phyloP scores from a whole-genome alignment of 2,888 invertebrate species.

The Hirtodrosophila confusa region DNA sequence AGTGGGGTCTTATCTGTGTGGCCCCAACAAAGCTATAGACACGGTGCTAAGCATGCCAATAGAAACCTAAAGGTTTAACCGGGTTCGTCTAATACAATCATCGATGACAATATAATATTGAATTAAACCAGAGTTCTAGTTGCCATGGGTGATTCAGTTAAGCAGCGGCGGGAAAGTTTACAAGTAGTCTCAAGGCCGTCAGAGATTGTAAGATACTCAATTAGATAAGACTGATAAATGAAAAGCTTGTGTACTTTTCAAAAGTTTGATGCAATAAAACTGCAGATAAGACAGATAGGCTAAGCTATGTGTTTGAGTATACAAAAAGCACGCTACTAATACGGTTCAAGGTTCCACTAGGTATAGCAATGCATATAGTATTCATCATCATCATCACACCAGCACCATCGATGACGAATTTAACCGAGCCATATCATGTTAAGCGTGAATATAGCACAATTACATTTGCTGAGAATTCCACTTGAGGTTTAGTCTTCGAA shows the following conservation, averaged over 20 bases:
- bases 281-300: constrained; percentile 24
- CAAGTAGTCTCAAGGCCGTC: constrained; percentile 1
- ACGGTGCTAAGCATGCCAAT: constrained; percentile 39
- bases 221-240: background rate
- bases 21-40: constrained; percentile 14
- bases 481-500: too few species aligned
- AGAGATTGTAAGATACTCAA: background rate
- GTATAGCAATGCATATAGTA: constrained; percentile 18
- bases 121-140: constrained; percentile 4
- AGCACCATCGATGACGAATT: constrained; percentile 50
- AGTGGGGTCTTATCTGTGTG: constrained; percentile 64
- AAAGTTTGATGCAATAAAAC: constrained; percentile 21
- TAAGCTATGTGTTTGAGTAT: background rate
- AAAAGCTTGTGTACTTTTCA: background rate
- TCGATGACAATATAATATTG: constrained; percentile 28
- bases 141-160: constrained; percentile 27
- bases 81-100: constrained; percentile 6
- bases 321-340: constrained; percentile 25
- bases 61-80: constrained; percentile 28
- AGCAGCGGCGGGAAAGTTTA: constrained; percentile 2
- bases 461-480: constrained; percentile 20
- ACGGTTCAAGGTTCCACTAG: constrained; percentile 52
- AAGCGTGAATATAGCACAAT: constrained; percentile 19
- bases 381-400: constrained; percentile 14
- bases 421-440: constrained; percentile 9